phyloP scores from a whole-genome alignment of 2,797 vertebrate genomes.

The Rhynchonycteris naso region DNA sequence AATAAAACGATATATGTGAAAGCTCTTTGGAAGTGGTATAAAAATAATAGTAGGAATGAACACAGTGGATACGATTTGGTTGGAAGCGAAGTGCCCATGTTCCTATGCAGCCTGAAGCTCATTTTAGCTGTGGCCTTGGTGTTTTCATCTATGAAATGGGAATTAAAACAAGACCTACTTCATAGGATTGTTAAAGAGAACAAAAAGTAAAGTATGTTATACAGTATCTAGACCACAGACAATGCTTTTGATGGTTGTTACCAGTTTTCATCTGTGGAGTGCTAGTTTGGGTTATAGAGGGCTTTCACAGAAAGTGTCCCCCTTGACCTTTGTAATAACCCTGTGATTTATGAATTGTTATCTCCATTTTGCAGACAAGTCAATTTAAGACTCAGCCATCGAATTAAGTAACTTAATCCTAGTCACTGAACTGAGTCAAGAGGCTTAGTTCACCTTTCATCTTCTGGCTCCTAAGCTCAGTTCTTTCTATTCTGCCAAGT shows the following conservation, averaged over 20 bases:
- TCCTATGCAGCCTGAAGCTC: background rate
- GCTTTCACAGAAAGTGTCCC: background rate
- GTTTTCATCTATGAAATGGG: background rate
- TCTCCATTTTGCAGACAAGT: background rate
- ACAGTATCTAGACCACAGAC: background rate
- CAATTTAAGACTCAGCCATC: background rate
- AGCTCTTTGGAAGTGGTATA: background rate
- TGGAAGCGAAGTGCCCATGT: background rate
- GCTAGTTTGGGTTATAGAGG: background rate
- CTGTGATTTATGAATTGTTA: background rate
- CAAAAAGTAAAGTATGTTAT: background rate
- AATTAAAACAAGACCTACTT: background rate
- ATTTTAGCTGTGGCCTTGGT: background rate
- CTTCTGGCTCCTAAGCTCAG: background rate
- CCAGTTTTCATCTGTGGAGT: background rate
- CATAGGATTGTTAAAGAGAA: background rate
- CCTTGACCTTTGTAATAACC: background rate
- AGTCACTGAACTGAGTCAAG: background rate
- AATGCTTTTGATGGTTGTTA: background rate
- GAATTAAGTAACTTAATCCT: background rate
- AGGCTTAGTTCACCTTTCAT: background rate
- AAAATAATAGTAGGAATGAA: background rate
- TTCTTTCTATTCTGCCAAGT: background rate
- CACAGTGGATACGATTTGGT: background rate
- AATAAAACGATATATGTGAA: background rate